Base-by-base conservation (phyloP, 1,140 invertebrate species). In the Aphelenchoides besseyi region DNA sequence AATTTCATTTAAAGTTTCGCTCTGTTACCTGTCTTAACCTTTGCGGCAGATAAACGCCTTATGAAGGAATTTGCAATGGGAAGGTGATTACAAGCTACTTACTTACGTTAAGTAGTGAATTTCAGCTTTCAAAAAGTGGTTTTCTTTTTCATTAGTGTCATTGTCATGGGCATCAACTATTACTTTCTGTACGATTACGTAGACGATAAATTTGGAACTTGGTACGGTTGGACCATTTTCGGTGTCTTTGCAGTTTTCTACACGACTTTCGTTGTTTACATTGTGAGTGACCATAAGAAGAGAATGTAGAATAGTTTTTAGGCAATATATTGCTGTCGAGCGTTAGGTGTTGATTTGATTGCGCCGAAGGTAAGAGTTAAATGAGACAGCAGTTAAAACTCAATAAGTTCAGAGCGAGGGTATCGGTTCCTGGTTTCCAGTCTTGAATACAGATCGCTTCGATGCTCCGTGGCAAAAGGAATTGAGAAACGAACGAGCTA, bases 21-120 rank as follows among this genome's bases (percentile, higher is more conserved):
- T 3, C 28, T 71, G 8, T 16, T 71, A 8, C 69, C 69, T 0
- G 64, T 71, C 0, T 9, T 71, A 12, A 69, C 69, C 23, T 71
- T 71, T 57, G 53, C 69, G 16, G 69, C 69, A 18, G 52, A 68
- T 66, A 5, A 12, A 8, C 5, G 55, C 5, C 5, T 59, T 29
- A 59, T 59, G 55, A 5, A 59, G 18, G 55, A 59, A 8, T 59
- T 59, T 18, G 18, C 18, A 29, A 33, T 33, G 5, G 55, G 55
- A 18, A 5, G 5, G 55, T 59, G 18, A 33, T 5, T 59, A 8
- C 12, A 59, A 59, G 55, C 5, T 8, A 33, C 26, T 8, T 18
- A 12, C 16, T 59, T 33, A 8, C 5, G 16, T 8, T 59, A 33
- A 16, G 37, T 52, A 41, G 18, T 23, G 30, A 8, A 8, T 8